Conservation (phyloP, 1,140 invertebrate genomes). For the Geopemphigus sp. region DNA sequence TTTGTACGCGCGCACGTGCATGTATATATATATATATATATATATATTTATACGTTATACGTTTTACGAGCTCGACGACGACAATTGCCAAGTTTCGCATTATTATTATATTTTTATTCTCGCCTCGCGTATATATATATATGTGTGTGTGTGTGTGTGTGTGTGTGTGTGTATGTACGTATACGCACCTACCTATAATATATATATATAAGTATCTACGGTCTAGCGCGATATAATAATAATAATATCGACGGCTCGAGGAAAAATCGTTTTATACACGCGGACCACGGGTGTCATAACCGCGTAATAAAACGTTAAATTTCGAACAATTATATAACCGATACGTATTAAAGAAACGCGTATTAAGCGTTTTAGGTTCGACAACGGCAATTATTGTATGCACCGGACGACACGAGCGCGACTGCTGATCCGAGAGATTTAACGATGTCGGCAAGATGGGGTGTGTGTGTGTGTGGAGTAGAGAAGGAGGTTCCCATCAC, state of each 20-base stretch:
- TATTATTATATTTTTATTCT: not conserved
- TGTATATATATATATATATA: not conserved
- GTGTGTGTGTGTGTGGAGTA: too few relatives aligned
- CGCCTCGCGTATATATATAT: not conserved
- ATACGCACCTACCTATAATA: too few relatives aligned
- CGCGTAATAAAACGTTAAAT: too few relatives aligned
- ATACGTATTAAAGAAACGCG: too few relatives aligned
- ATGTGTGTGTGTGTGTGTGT: not conserved
- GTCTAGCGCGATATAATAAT: too few relatives aligned
- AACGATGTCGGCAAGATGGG: not conserved
- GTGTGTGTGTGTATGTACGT: not conserved
- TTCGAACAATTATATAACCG: too few relatives aligned
- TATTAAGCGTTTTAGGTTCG: too few relatives aligned
- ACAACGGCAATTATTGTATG: not conserved
- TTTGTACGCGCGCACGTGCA: not conserved
- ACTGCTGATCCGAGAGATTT: slow-evolving; percentile 19
- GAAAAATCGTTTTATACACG: too few relatives aligned
- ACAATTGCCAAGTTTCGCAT: not conserved
- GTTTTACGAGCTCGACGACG: not conserved
- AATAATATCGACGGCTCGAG: too few relatives aligned
- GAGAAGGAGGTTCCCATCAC: too few relatives aligned
- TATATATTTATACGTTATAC: not conserved
- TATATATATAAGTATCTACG: too few relatives aligned
- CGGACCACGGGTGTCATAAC: too few relatives aligned
- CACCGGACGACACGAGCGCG: not conserved